Evolutionary conservation across 2,797 vertebrate species (phyloP).

Genomic region (Ciconia nigra): DNA sequence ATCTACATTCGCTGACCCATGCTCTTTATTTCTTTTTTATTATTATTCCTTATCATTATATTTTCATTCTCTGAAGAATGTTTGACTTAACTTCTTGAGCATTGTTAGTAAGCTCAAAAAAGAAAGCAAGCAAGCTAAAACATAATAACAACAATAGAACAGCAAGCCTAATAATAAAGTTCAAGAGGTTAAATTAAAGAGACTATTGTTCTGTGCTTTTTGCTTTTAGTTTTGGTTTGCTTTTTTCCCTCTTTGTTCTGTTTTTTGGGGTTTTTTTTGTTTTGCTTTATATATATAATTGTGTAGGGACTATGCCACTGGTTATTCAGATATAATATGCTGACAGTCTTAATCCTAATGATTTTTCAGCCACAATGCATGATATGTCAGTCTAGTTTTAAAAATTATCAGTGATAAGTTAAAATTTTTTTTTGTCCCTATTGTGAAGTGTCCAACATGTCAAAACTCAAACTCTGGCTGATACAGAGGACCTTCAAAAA

Average conservation of each 20-base stretch:
- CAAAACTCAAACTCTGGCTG: not conserved
- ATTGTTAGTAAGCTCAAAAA: not conserved
- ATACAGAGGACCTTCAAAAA: not conserved
- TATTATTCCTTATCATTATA: not conserved
- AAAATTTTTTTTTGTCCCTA: not conserved
- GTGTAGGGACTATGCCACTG: not conserved
- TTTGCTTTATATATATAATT: not conserved
- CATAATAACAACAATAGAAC: not conserved
- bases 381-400: not conserved
- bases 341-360: not conserved
- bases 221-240: not conserved
- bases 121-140: not conserved
- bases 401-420: not conserved
- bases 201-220: not conserved
- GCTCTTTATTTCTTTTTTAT: not conserved
- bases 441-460: not conserved
- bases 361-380: not conserved
- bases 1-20: not conserved
- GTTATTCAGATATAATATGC: not conserved
- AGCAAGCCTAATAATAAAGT: slow-evolving; percentile 15
- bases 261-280: not conserved
- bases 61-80: not conserved
- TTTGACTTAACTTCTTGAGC: not conserved
- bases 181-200: slow-evolving; percentile 23
- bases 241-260: not conserved